Conservation (phyloP, 2,888 invertebrate genomes). For the Nephrotoma flavescens region DNA sequence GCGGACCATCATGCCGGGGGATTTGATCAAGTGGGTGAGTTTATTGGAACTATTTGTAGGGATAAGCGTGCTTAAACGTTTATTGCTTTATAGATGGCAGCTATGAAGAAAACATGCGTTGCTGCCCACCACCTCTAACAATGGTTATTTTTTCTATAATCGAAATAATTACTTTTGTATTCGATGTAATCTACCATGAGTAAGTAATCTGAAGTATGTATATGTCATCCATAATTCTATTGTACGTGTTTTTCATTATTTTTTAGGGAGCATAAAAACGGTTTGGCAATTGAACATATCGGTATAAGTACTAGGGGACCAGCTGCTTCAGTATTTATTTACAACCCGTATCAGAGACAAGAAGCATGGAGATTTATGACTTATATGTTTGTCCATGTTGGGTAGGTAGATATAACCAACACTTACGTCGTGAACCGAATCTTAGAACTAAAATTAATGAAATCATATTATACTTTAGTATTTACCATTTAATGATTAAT, state of each 20-base stretch:
- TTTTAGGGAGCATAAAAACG: not conserved
- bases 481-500: slow-evolving; percentile 26
- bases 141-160: slow-evolving; percentile 81
- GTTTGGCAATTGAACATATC: slow-evolving; percentile 10
- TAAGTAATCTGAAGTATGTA: slow-evolving; percentile 19
- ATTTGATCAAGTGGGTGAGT: slow-evolving; percentile 17
- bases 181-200: slow-evolving; percentile 31
- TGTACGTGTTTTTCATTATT: slow-evolving; percentile 13
- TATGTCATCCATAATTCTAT: slow-evolving; percentile 16
- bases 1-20: slow-evolving; percentile 20
- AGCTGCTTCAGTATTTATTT: slow-evolving; percentile 68
- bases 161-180: slow-evolving; percentile 61
- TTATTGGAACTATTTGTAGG: not conserved
- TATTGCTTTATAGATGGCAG: slow-evolving; percentile 42
- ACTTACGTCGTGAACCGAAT: not conserved
- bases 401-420: slow-evolving; percentile 34
- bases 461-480: slow-evolving; percentile 10
- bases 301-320: slow-evolving; percentile 49
- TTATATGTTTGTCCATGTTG: slow-evolving; percentile 94
- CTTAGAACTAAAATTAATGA: not conserved
- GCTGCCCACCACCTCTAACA: slow-evolving; percentile 82
- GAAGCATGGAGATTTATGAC: slow-evolving; percentile 89
- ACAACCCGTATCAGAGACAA: slow-evolving; percentile 68
- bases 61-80: not conserved
- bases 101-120: slow-evolving; percentile 84